These are phyloP conservation scores for Poecilia gillii DNA, from an alignment of 2,797 vertebrate genomes.

Conservation along the genomic window DNA sequence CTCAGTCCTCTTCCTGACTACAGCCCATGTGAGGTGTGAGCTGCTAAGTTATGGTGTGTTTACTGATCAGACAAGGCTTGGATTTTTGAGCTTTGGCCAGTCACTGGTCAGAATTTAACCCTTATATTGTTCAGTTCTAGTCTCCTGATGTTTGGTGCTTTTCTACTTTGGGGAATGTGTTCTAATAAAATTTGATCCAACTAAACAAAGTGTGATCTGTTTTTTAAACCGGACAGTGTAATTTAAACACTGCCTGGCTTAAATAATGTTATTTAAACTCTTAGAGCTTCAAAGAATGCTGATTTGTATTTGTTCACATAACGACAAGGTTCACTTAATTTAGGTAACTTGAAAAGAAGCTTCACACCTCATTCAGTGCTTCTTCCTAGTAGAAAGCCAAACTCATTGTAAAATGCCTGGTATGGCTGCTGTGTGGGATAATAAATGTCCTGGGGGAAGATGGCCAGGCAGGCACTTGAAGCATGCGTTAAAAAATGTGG, in stretches of 20 bases:
- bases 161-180: background rate
- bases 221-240: background rate
- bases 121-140: background rate
- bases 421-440: constrained; percentile 63
- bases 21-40: too few relatives aligned
- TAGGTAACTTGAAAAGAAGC: constrained; percentile 13
- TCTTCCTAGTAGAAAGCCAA: constrained; percentile 48
- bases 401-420: constrained; percentile 62
- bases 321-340: background rate
- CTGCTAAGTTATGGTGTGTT: background rate
- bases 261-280: background rate
- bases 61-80: background rate
- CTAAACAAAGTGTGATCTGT: background rate
- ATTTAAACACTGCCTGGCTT: background rate
- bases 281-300: background rate
- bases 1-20: background rate
- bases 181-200: background rate
- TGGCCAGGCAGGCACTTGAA: constrained; percentile 57
- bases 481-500: constrained; percentile 63
- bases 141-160: background rate
- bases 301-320: background rate
- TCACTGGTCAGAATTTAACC: background rate
- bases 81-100: background rate
- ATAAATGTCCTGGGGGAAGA: constrained; percentile 68
- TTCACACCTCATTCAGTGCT: constrained; percentile 19